Base-by-base conservation (phyloP, 2,888 invertebrate genomes). In the Anthoptus insignis region DNA sequence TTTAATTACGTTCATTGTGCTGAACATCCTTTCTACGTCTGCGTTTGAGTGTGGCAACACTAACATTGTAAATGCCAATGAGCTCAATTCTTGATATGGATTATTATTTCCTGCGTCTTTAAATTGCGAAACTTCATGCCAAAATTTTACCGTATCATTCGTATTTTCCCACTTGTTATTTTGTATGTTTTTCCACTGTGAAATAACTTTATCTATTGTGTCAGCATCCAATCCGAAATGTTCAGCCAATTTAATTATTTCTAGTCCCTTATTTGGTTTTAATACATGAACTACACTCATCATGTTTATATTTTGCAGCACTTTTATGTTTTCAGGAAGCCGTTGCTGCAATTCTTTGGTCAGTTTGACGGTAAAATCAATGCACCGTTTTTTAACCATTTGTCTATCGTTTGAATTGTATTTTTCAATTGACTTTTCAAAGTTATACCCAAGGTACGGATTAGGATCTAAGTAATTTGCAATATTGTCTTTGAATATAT, bases 1-100 rank as follows among this genome's bases (percentile, higher is more conserved):
- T 59, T 14, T 14, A 49, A 63, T 14, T 13, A 70, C 11, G 47
- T 65, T 70, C 61, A 70, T 67, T 16, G 27, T 16, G 42, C 66
- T 66, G 45, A 45, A 21, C 5, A 21, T 1, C 4, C 21, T 45
- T 47, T 70, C 70, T 11, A 70, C 63, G 34, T 70, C 66, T 0
- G 66, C 70, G 47, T 70, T 68, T 2, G 68, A 70, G 24, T 66
- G 64, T 8, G 66, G 67, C 47, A 70, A 61, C 39, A 50, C 16
- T 1, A 69, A 45, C 9, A 65, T 13, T 5, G 37, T 19, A 14
- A 65, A 52, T 14, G 69, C 67, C 22, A 67, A 67, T 19, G 39
- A 21, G 6, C 29, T 11, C 6, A 70, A 24, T 39, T 70, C 70
- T 27, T 64, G 9, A 39, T 52, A 64, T 3, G 21, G 39, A 29